Conservation (phyloP, 2,797 vertebrate genomes). For the Danio jaintianensis region DNA sequence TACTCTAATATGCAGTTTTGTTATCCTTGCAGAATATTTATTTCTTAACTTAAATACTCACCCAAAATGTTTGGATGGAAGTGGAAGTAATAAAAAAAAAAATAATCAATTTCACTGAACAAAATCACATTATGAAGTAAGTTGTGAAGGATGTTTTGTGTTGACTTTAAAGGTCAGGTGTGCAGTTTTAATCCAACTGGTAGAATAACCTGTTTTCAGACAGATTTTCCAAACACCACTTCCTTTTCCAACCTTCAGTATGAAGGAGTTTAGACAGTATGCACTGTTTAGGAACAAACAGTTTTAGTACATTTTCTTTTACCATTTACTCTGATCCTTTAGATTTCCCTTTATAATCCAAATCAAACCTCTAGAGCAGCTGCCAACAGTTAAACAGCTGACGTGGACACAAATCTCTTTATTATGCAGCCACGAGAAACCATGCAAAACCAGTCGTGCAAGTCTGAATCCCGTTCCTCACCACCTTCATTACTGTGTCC, state of each 20-base stretch:
- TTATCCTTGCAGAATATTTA: too few species aligned
- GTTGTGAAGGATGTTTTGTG: neutral
- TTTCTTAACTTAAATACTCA: neutral
- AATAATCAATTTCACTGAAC: neutral
- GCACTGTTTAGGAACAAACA: neutral
- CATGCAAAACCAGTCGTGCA: conserved; percentile 43
- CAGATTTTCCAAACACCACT: conserved; percentile 1
- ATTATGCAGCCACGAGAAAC: neutral
- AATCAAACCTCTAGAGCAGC: neutral
- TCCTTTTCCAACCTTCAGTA: neutral
- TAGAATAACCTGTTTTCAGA: neutral
- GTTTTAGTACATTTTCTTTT: neutral
- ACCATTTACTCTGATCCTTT: neutral
- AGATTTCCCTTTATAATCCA: neutral
- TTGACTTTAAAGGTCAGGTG: neutral
- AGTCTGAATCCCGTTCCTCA: conserved; percentile 25
- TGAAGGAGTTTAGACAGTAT: neutral
- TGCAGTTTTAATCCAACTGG: neutral
- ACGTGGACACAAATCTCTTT: conserved; percentile 5
- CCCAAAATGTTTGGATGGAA: neutral
- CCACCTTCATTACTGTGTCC: conserved; percentile 31
- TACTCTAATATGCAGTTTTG: too few species aligned
- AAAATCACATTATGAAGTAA: neutral
- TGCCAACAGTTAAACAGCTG: neutral
- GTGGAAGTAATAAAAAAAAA: neutral